Percentiles rank a stretch among this genome's conserved stretches.
phyloP scores from a whole-genome alignment of 37 sponge, comb jelly and placozoan species.

The Ephydatia muelleri region DNA sequence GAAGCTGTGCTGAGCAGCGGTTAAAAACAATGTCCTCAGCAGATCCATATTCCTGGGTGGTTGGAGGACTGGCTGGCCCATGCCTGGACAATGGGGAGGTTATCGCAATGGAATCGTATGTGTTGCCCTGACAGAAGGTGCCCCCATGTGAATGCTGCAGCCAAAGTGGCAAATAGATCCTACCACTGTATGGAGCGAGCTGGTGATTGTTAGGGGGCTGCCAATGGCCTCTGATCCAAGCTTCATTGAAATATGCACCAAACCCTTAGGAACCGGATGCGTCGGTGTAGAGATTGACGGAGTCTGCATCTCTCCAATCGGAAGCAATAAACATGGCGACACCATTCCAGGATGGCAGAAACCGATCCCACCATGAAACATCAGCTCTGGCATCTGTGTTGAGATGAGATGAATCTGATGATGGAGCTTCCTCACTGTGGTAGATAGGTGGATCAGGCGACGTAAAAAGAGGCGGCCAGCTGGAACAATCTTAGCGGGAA shows the following conservation, averaged over 20 bases:
- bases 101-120: too few species aligned
- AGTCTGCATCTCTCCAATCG: neutral
- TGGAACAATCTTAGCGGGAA: constrained; percentile 4
- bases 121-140: too few species aligned
- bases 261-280: constrained; percentile 35
- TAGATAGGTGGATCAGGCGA: constrained; percentile 12
- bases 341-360: constrained; percentile 37
- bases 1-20: too few species aligned
- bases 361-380: constrained; percentile 38
- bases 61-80: too few species aligned
- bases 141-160: too few species aligned
- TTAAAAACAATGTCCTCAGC: too few species aligned
- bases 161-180: too few species aligned
- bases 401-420: constrained; percentile 15
- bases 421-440: neutral
- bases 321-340: too few species aligned
- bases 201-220: neutral
- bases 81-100: too few species aligned
- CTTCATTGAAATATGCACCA: constrained; percentile 16
- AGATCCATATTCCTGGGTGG: too few species aligned
- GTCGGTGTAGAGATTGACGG: constrained; percentile 31
- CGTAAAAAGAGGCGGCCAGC: constrained; percentile 24
- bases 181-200: too few species aligned
- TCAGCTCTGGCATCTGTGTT: constrained; percentile 29
- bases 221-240: constrained; percentile 31